A percentile compares a stretch with the other conserved stretches of the same genome.
Conservation (phyloP, 2,888 invertebrate genomes). For the Ischnura elegans region DNA sequence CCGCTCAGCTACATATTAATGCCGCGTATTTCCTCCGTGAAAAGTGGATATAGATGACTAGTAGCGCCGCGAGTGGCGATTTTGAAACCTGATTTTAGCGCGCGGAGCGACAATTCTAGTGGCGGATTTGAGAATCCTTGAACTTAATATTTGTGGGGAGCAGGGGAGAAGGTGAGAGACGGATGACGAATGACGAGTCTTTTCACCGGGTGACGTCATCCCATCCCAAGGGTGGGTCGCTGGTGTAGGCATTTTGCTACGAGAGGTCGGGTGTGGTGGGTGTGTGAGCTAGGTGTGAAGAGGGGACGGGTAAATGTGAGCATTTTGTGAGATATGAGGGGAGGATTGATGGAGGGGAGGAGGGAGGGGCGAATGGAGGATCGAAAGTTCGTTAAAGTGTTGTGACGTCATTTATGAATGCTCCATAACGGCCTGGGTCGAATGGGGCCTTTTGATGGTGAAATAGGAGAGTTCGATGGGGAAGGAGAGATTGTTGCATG, state of each 20-base stretch:
- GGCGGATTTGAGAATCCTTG: no score
- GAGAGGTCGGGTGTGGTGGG: neutral
- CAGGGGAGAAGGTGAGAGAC: neutral
- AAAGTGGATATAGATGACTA: no score
- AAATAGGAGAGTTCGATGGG: conserved; percentile 5
- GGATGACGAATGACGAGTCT: neutral
- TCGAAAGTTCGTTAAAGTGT: neutral
- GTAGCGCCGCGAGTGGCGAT: no score
- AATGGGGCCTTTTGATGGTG: neutral
- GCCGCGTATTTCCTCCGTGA: no score
- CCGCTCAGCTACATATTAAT: no score
- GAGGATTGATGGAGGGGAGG: neutral
- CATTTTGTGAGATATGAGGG: no score
- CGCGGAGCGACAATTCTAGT: no score
- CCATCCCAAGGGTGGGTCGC: neutral
- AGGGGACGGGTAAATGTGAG: no score
- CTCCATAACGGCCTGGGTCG: neutral
- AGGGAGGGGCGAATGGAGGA: neutral
- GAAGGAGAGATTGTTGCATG: neutral
- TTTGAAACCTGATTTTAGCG: no score
- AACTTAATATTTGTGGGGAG: no score
- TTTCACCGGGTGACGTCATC: neutral
- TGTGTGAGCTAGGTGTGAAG: no score
- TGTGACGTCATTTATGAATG: conserved; percentile 22
- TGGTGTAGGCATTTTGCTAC: neutral